A percentile compares a stretch with the other conserved stretches of the same genome.
Evolutionary conservation across 2,888 invertebrate genomes (phyloP).

Genomic region (Melanostoma scalare): DNA sequence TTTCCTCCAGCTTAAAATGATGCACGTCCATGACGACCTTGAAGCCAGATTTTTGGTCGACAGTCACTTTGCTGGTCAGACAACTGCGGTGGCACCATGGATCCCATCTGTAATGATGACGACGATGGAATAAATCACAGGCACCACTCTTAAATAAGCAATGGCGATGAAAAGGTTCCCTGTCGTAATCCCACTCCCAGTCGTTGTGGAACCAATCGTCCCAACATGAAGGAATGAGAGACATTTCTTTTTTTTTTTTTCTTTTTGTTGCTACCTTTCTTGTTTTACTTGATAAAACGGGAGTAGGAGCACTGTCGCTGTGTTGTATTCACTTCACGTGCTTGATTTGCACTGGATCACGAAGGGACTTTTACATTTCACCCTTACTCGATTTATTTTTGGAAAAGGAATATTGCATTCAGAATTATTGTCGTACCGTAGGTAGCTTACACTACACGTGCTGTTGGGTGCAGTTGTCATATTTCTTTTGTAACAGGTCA

Average conservation of each 20-base stretch:
- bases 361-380: slow-evolving; percentile 30
- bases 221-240: slow-evolving; percentile 40
- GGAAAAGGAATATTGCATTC: slow-evolving; percentile 22
- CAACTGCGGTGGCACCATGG: slow-evolving; percentile 79
- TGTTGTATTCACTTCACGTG: slow-evolving; percentile 47
- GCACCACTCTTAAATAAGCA: slow-evolving; percentile 25
- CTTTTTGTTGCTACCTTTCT: background rate
- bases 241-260: slow-evolving; percentile 28
- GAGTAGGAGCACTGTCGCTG: background rate
- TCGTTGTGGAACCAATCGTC: slow-evolving; percentile 55
- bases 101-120: slow-evolving; percentile 44
- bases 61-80: slow-evolving; percentile 77
- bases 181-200: slow-evolving; percentile 50
- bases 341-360: slow-evolving; percentile 29
- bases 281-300: background rate
- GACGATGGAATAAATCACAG: slow-evolving; percentile 48
- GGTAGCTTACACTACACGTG: slow-evolving; percentile 22
- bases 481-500: background rate
- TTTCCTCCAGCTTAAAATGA: slow-evolving; percentile 78
- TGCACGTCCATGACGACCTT: slow-evolving; percentile 79
- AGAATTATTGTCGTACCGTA: slow-evolving; percentile 42
- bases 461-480: slow-evolving; percentile 22
- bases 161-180: slow-evolving; percentile 25
- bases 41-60: slow-evolving; percentile 79
- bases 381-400: slow-evolving; percentile 31